Base-by-base conservation (phyloP, 2,797 vertebrate genomes). In the Takifugu ocellatus region DNA sequence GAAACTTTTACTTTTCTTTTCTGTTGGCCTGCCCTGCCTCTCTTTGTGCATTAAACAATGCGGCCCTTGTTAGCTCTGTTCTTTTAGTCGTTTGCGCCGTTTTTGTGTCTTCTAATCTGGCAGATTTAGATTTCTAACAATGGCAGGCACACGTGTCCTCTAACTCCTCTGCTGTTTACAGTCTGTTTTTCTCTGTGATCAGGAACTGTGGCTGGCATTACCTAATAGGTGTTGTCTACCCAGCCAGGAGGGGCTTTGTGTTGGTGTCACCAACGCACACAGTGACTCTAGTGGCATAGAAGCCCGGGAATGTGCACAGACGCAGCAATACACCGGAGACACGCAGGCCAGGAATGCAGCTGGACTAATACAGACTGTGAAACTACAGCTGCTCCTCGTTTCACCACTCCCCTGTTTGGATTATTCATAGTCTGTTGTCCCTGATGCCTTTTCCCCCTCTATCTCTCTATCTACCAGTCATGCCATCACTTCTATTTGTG, bases 221-320 rank as follows among this genome's bases (percentile, higher is more conserved):
- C 48, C 73, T 71, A 65, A 54, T 71, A 68, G 33, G 33, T 33
- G 33, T 33, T 33, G 33, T 57, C 45, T 48, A 48, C 14, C 54
- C 43, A 33, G 48, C 45, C 44, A 25, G 58, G 44, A 61, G 50
- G 59, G 50, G 51, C 43, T 54, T 25, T 60, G 54, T 72, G 63
- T 67, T 56, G 61, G 68, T 54, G 54, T 69, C 42, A 29, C 54
- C 53, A 54, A 58, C 62, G 66, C 63, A 69, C 55, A 47, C 65
- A 69, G 79, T 72, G 59, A 81, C 79, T 72, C 72, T 57, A 49
- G 60, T 51, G 65, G 54, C 68, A 63, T 54, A 77, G 72, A 74
- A 56, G 62, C 70, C 55, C 73, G 74, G 79, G 84, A 85, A 86
- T 88, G 84, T 85, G 82, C 82, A 81, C 25, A 69, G 68, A 72